A percentile compares a stretch with the other conserved stretches of the same genome.
Evolutionary conservation across 2,888 invertebrate species (phyloP).

Genomic region (Erannis defoliaria): DNA sequence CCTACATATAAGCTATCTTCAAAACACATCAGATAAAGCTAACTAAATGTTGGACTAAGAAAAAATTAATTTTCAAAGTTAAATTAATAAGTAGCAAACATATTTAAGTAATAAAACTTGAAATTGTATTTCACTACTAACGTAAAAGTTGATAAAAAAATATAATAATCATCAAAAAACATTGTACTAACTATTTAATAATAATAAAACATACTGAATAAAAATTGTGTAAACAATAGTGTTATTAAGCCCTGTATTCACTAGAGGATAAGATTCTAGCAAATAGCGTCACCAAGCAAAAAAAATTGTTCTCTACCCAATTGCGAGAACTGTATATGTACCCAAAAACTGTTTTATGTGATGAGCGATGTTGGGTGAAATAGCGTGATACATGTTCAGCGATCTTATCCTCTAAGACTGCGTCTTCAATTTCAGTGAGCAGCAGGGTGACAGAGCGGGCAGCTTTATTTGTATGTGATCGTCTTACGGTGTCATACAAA

Average conservation of each 20-base stretch:
- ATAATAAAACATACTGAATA: background rate
- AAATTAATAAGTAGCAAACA: background rate
- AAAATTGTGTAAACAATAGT: background rate
- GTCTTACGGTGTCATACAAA: background rate
- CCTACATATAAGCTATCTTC: background rate
- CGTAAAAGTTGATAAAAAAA: background rate
- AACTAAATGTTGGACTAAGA: background rate
- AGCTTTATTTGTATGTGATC: background rate
- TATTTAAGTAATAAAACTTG: background rate
- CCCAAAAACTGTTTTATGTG: background rate
- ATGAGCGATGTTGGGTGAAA: background rate
- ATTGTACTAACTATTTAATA: background rate
- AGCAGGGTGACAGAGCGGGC: background rate
- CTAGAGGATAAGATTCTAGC: background rate
- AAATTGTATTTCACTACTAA: background rate
- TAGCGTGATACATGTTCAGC: background rate
- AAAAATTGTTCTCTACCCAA: background rate
- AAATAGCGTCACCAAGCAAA: background rate
- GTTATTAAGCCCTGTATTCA: constrained; percentile 8
- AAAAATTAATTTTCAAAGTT: background rate
- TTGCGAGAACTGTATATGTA: background rate
- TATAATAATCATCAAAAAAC: background rate
- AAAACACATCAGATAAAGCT: background rate
- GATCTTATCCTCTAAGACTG: background rate
- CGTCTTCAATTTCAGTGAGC: background rate